A percentile compares a stretch with the other conserved stretches of the same genome.
phyloP scores from a whole-genome alignment of 2,797 vertebrate species.

The Lateolabrax maculatus region DNA sequence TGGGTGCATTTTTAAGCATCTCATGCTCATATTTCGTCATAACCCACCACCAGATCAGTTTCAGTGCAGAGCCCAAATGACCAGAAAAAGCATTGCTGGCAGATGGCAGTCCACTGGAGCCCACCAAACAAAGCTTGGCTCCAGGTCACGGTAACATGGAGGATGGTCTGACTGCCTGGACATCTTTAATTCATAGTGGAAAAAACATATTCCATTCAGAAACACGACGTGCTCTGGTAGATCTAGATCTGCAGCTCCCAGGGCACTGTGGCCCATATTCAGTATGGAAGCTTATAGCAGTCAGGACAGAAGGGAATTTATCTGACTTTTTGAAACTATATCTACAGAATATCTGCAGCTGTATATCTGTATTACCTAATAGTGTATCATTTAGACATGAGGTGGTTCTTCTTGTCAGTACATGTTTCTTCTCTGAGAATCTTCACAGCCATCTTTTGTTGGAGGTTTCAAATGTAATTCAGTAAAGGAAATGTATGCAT shows the following conservation, averaged over 20 bases:
- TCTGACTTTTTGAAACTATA: neutral
- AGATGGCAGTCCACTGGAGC: slow-evolving; percentile 17
- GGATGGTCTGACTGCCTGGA: slow-evolving; percentile 31
- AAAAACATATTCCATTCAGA: slow-evolving; percentile 41
- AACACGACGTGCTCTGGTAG: slow-evolving; percentile 32
- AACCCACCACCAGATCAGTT: neutral
- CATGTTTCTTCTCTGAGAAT: neutral
- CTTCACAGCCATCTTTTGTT: neutral
- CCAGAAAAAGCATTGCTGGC: slow-evolving; percentile 10
- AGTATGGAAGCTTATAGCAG: neutral
- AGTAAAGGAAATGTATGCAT: neutral
- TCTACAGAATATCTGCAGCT: neutral
- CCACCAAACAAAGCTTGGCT: slow-evolving; percentile 9
- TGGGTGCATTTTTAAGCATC: slow-evolving; percentile 9
- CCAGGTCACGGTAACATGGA: slow-evolving; percentile 33
- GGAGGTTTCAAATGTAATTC: neutral
- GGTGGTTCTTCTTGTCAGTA: neutral
- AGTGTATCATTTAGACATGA: neutral
- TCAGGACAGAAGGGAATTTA: slow-evolving; percentile 5
- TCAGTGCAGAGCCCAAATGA: neutral
- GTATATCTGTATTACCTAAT: neutral
- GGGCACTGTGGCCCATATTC: slow-evolving; percentile 35
- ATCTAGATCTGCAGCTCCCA: slow-evolving; percentile 48
- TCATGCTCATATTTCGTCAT: neutral
- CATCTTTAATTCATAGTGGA: slow-evolving; percentile 76